Percentiles rank a stretch among this genome's conserved stretches.
phyloP scores from a whole-genome alignment of 2,113 vertebrate species.

The Beaufortia kweichowensis region DNA sequence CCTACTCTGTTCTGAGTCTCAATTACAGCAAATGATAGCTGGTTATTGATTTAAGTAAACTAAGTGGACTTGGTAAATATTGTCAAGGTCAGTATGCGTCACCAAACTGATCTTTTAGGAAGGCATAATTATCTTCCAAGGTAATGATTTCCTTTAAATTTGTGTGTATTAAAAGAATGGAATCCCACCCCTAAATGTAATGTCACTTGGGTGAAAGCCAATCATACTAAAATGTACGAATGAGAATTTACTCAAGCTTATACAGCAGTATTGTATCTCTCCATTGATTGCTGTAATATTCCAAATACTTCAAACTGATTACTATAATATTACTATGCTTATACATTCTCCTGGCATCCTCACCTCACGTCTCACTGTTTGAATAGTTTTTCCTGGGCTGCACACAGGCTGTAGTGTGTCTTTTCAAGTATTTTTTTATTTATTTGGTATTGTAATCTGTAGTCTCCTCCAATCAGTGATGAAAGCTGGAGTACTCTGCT shows the following conservation, averaged over 20 bases:
- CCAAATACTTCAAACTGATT: background rate
- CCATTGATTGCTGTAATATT: background rate
- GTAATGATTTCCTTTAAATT: too few species aligned
- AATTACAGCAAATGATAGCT: constrained; percentile 34
- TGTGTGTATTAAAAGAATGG: too few species aligned
- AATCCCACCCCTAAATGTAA: too few species aligned
- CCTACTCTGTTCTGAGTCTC: constrained; percentile 10
- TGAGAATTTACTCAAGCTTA: too few species aligned
- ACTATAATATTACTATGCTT: background rate
- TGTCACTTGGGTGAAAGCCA: too few species aligned
- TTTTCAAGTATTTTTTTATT: constrained; percentile 6
- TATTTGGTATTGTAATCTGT: constrained; percentile 26
- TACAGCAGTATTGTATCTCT: background rate
- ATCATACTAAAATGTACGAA: too few species aligned
- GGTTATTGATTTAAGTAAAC: constrained; percentile 31
- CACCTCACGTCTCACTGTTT: background rate
- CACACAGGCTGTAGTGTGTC: constrained; percentile 13
- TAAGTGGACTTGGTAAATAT: constrained; percentile 18
- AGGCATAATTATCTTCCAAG: too few species aligned
- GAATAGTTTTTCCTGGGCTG: constrained; percentile 5
- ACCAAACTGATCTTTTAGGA: too few species aligned
- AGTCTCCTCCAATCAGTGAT: constrained; percentile 33
- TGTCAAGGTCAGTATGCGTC: background rate
- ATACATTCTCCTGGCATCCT: constrained; percentile 2
- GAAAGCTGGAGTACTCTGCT: constrained; percentile 11